Conservation (phyloP, 2,888 invertebrate genomes). For the Amblyjoppa proteus region DNA sequence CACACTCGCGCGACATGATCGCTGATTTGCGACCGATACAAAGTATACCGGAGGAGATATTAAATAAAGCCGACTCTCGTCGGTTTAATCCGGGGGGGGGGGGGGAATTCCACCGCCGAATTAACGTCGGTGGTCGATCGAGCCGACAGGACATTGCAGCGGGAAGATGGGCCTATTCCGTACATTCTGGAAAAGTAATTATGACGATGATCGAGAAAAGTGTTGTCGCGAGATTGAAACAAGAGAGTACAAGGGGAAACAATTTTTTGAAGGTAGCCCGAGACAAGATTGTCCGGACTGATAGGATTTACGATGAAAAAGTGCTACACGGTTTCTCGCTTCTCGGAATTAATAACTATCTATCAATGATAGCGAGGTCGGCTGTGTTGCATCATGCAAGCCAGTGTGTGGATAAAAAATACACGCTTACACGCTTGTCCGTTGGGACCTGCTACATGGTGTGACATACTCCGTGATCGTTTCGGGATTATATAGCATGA, state of each 20-base stretch:
- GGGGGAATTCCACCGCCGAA: background rate
- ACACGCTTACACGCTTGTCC: background rate
- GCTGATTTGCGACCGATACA: constrained; percentile 10
- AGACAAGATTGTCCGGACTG: background rate
- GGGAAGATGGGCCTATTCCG: background rate
- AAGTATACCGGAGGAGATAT: background rate
- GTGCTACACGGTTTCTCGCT: background rate
- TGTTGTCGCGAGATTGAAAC: background rate
- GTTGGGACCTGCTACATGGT: background rate
- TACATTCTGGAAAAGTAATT: background rate
- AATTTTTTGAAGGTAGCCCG: background rate
- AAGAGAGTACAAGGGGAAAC: background rate
- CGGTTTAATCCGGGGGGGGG: background rate
- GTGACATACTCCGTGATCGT: constrained; percentile 2
- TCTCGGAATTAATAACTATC: constrained; percentile 8
- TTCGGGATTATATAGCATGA: constrained; percentile 77
- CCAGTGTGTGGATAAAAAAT: background rate
- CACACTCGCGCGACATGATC: background rate
- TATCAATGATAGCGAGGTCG: constrained; percentile 2
- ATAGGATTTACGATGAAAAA: constrained; percentile 3
- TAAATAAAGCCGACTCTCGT: background rate
- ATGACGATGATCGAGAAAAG: background rate
- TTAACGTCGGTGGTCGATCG: background rate
- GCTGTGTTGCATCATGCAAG: background rate
- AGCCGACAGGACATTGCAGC: background rate